Percentiles rank a stretch among this genome's conserved stretches.
These are phyloP conservation scores for Cosmia pyralina DNA, from an alignment of 2,888 invertebrate genomes.

Conservation along the genomic window DNA sequence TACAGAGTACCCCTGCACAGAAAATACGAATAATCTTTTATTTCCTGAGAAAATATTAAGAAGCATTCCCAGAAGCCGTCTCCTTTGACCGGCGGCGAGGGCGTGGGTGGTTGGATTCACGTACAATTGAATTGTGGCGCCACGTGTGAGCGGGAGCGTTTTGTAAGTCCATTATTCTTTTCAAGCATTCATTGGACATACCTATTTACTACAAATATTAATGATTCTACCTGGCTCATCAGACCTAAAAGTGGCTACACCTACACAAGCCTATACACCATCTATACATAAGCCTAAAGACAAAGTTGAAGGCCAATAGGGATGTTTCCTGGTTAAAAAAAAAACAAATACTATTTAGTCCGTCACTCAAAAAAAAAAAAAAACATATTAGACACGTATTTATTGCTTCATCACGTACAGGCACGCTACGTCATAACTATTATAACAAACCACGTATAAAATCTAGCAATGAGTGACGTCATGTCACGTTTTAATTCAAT, in stretches of 20 bases:
- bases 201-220: not conserved
- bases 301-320: too few relatives aligned
- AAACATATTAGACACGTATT: too few relatives aligned
- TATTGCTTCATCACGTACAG: too few relatives aligned
- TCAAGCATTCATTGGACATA: not conserved
- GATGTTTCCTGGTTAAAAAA: too few relatives aligned
- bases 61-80: conserved; percentile 64
- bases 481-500: too few relatives aligned
- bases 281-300: too few relatives aligned
- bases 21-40: conserved; percentile 73
- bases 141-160: conserved; percentile 30
- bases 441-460: too few relatives aligned
- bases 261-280: too few relatives aligned
- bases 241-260: not conserved
- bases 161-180: conserved; percentile 7
- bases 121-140: conserved; percentile 61
- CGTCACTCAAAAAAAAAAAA: too few relatives aligned
- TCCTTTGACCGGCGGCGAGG: conserved; percentile 77
- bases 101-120: conserved; percentile 72
- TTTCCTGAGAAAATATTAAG: conserved; percentile 75
- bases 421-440: too few relatives aligned
- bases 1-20: conserved; percentile 46
- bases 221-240: not conserved
- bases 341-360: too few relatives aligned
- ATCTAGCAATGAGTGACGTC: too few relatives aligned